A percentile compares a stretch with the other conserved stretches of the same genome.
phyloP scores from a whole-genome alignment of 2,113 vertebrate genomes.

The Vimba vimba region DNA sequence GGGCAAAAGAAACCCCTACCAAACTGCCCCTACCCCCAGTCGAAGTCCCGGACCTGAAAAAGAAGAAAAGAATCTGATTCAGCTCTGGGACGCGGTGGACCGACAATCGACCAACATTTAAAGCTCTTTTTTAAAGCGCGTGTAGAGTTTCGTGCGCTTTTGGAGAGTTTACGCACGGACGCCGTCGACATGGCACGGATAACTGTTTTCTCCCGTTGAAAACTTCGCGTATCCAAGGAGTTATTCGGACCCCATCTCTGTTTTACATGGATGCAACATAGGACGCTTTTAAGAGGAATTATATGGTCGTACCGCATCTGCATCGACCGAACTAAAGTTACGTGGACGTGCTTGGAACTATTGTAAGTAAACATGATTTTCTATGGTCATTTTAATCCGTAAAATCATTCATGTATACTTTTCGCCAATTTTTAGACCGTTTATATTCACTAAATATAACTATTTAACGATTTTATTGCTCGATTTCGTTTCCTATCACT shows the following conservation, averaged over 20 bases:
- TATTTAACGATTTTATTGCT: neutral
- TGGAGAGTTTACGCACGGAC: constrained; percentile 14
- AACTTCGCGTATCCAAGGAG: constrained; percentile 36
- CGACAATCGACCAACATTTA: constrained; percentile 11
- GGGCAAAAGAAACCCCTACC: constrained; percentile 70
- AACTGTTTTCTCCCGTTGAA: constrained; percentile 49
- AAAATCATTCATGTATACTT: neutral
- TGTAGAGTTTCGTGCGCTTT: neutral
- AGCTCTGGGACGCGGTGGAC: constrained; percentile 59
- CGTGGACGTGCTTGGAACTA: neutral
- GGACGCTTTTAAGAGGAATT: constrained; percentile 43
- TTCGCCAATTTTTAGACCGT: neutral
- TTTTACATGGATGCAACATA: constrained; percentile 58
- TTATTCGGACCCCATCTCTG: constrained; percentile 51
- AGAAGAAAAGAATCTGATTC: constrained; percentile 63
- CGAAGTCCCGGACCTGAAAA: constrained; percentile 63
- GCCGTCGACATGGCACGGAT: constrained; percentile 27
- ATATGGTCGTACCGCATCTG: constrained; percentile 41
- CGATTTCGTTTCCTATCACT: neutral
- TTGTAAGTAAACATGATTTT: neutral
- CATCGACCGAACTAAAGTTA: constrained; percentile 14
- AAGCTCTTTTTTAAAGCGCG: neutral
- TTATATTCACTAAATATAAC: neutral
- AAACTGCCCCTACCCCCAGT: constrained; percentile 57
- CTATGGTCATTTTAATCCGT: neutral